Evolutionary conservation across 2,888 invertebrate species (phyloP), one percentile per base, ranked within the genome.

Genomic region (Orchesellides sinensis): DNA sequence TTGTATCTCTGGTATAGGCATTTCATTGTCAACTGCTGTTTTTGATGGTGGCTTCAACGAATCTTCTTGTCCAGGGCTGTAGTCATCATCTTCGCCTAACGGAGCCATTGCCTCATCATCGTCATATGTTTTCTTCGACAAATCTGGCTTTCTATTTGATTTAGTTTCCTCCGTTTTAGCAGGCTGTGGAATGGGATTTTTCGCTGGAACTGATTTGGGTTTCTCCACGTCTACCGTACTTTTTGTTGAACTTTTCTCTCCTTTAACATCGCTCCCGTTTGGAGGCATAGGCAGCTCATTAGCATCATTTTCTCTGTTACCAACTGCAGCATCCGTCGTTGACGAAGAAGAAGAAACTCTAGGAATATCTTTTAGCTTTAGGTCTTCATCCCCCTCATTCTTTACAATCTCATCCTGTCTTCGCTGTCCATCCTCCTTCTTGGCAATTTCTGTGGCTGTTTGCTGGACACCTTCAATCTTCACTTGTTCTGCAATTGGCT

Each of bases 271-370:
- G 10, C 6, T 17, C 19, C 14, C 40, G n/a, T 10, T 25, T 17
- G 52, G 27, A 2, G 69, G 69, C 4, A 59, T 4, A n/a, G 77
- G 77, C n/a, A 68, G 2, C 1, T 52, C 52, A 10, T 40, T 49
- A 6, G 19, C n/a, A 8, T 47, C 68, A 45, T 68, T 32, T 2
- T 2, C 21, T 23, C 4, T 17, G 8, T 14, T 12, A 47, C 59
- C 68, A 21, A 77, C 29, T 5, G 69, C n/a, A 8, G 78, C 61
- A 23, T 10, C 78, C 2, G 78, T 78, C 1, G 72, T 72, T 5
- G 70, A 35, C 25, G 70, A 23, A 23, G 77, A n/a, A n/a, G 72
- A 56, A 17, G 66, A 75, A 40, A n/a, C 10, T 1, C 14, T 59
- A 3, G 52, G 14, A 4, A 32, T n/a, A 8, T 23, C 8, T 32